These are phyloP conservation scores for Portevinia maculata DNA, from an alignment of 2,888 invertebrate genomes.

Conservation along the genomic window DNA sequence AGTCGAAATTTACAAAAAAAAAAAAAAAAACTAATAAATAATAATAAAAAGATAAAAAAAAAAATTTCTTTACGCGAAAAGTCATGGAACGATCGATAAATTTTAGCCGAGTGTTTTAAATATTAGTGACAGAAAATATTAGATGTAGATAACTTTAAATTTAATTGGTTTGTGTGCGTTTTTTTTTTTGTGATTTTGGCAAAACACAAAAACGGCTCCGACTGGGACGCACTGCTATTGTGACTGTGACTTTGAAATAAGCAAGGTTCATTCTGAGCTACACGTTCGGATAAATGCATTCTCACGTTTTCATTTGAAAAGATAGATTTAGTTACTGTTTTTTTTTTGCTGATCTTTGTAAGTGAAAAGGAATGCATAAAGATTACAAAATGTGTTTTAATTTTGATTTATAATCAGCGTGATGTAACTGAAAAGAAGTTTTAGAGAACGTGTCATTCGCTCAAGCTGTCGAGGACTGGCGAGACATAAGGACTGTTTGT, in stretches of 20 bases:
- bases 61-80: slow-evolving; percentile 16
- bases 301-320: slow-evolving; percentile 40
- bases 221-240: neutral
- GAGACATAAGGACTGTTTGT: neutral
- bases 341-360: neutral
- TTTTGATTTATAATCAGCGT: slow-evolving; percentile 29
- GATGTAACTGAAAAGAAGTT: slow-evolving; percentile 15
- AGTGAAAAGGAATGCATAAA: slow-evolving; percentile 40
- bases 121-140: neutral
- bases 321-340: slow-evolving; percentile 25
- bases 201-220: neutral
- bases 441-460: slow-evolving; percentile 4
- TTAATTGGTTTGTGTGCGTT: slow-evolving; percentile 9
- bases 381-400: slow-evolving; percentile 19
- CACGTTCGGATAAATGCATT: slow-evolving; percentile 33
- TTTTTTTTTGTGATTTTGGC: neutral
- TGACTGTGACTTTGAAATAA: slow-evolving; percentile 37
- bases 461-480: neutral
- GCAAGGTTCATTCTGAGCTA: slow-evolving; percentile 25
- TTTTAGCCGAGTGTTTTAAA: slow-evolving; percentile 7
- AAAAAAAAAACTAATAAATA: slow-evolving; percentile 11
- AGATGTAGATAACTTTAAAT: slow-evolving; percentile 8
- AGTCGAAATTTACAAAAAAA: slow-evolving; percentile 43
- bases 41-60: neutral
- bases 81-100: slow-evolving; percentile 9